Conservation (phyloP, 2,797 vertebrate genomes). For the Spheniscus humboldti region DNA sequence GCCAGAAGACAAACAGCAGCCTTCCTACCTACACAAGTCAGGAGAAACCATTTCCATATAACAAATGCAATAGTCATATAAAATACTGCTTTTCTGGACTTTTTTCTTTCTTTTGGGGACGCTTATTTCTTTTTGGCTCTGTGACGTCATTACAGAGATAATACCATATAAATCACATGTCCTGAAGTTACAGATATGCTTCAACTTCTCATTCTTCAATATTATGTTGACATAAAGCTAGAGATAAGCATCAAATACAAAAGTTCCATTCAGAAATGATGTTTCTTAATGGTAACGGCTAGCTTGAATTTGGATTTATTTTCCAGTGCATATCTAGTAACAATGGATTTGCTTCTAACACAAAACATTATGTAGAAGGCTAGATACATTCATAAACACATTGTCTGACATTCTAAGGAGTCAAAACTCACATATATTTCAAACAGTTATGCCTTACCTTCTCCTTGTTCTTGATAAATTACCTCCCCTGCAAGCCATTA, state of each 20-base stretch:
- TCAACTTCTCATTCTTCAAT: neutral
- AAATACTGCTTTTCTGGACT: neutral
- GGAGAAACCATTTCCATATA: neutral
- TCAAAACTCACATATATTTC: neutral
- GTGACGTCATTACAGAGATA: neutral
- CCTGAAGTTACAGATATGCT: neutral
- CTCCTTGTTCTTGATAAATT: conserved; percentile 18
- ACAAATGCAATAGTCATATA: neutral
- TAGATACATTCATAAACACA: conserved; percentile 25
- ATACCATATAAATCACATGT: neutral
- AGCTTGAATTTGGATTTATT: neutral
- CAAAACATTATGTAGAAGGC: neutral
- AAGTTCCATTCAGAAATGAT: neutral
- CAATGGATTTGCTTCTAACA: neutral
- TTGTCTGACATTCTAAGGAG: conserved; percentile 17
- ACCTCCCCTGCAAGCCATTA: neutral
- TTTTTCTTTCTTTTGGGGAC: neutral
- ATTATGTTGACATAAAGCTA: neutral
- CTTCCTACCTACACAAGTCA: neutral
- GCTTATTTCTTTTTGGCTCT: neutral
- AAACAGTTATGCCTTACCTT: neutral
- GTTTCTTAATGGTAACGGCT: neutral
- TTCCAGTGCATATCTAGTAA: neutral
- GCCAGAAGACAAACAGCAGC: neutral
- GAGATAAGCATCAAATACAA: neutral